phyloP scores from a whole-genome alignment of 1,140 invertebrate genomes.

The Lordiphosa clarofinis region DNA sequence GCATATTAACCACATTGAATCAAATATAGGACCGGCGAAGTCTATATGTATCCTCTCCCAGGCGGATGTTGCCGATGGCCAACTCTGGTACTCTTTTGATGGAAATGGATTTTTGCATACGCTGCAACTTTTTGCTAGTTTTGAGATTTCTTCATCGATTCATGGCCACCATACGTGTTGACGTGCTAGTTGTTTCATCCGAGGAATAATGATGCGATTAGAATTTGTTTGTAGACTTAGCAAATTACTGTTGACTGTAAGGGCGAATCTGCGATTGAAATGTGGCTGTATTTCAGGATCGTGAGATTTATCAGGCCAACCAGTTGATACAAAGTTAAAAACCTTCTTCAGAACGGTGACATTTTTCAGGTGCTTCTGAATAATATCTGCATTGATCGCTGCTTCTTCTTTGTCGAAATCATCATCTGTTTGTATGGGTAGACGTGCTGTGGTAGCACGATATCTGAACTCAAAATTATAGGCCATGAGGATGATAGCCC shows the following conservation, averaged over 20 bases:
- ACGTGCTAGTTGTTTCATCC: constrained; percentile 80
- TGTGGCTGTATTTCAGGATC: too few relatives aligned
- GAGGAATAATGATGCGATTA: constrained; percentile 54
- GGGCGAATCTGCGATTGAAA: constrained; percentile 6
- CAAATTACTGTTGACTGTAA: constrained; percentile 7
- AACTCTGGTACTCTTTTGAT: constrained; percentile 8
- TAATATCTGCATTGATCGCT: constrained; percentile 12
- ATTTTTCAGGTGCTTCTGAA: not conserved
- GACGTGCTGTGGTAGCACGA: constrained; percentile 6
- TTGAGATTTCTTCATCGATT: constrained; percentile 80
- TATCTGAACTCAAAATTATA: constrained; percentile 23
- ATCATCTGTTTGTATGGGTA: constrained; percentile 7
- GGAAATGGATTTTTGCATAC: constrained; percentile 18
- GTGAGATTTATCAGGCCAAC: not conserved
- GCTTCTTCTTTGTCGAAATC: constrained; percentile 16
- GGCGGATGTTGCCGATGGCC: constrained; percentile 9
- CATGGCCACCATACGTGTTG: constrained; percentile 80
- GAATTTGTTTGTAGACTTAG: constrained; percentile 8
- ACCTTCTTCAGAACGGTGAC: too few relatives aligned
- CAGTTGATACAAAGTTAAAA: constrained; percentile 12
- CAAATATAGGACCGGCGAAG: too few relatives aligned
- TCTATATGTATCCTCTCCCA: constrained; percentile 10
- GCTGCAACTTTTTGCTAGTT: constrained; percentile 15
- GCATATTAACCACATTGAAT: constrained; percentile 15
- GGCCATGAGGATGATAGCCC: constrained; percentile 20